Evolutionary conservation across 1,140 invertebrate genomes (phyloP).

Genomic region (Akabosia matsudoensis): DNA sequence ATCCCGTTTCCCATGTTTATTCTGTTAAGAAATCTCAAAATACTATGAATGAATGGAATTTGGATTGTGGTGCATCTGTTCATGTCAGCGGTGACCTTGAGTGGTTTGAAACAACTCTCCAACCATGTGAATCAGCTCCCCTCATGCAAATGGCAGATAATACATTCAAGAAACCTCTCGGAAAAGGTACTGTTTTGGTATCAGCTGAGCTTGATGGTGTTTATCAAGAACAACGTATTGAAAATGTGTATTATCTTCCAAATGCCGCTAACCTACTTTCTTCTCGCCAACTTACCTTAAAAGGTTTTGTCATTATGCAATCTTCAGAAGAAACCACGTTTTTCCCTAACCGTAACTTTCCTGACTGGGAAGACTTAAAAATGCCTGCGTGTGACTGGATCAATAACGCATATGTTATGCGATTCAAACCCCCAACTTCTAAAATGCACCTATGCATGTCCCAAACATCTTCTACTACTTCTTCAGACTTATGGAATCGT

Average conservation of each 20-base stretch:
- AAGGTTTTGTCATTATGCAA: not conserved
- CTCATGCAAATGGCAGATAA: not conserved
- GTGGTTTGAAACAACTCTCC: not conserved
- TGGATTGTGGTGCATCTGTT: not conserved
- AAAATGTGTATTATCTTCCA: conserved; percentile 17
- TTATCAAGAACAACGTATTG: not conserved
- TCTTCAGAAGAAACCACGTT: too few species aligned
- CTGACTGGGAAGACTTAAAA: not conserved
- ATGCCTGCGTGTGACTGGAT: not conserved
- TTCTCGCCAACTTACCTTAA: not conserved
- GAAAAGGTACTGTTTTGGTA: not conserved
- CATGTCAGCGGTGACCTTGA: not conserved
- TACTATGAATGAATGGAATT: not conserved
- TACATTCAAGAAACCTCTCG: not conserved
- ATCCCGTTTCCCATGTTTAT: too few species aligned
- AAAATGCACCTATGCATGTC: not conserved
- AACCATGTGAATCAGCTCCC: not conserved
- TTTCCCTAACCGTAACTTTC: too few species aligned
- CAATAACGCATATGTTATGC: not conserved
- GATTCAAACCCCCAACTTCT: not conserved
- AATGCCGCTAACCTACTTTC: not conserved
- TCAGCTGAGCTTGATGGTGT: not conserved
- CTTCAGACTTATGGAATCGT: not conserved
- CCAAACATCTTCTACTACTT: not conserved
- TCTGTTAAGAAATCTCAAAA: too few species aligned